phyloP scores from a whole-genome alignment of 1,140 invertebrate species.

The Anadara kagoshimensis region DNA sequence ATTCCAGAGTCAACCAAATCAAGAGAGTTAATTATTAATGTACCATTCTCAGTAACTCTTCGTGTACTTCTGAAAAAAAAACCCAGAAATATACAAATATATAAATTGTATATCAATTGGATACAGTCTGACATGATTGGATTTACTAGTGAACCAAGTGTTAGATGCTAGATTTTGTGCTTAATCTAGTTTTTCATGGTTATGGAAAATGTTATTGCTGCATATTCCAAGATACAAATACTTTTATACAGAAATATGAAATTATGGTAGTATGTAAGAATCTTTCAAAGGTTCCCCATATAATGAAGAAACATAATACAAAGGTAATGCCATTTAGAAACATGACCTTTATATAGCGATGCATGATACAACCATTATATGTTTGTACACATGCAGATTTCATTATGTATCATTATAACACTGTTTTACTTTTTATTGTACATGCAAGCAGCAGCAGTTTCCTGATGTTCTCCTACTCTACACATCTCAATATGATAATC shows the following conservation, averaged over 20 bases:
- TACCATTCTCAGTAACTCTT: constrained; percentile 57
- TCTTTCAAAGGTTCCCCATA: no score
- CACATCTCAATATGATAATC: no score
- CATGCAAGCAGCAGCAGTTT: no score
- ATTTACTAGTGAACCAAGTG: neutral
- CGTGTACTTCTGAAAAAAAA: constrained; percentile 40
- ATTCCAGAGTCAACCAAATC: constrained; percentile 92
- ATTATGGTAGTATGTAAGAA: no score
- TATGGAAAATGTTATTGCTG: neutral
- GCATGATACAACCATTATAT: no score
- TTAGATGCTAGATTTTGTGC: no score
- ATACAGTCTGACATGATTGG: neutral
- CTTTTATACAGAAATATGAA: no score
- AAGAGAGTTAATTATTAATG: constrained; percentile 82
- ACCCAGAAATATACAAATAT: neutral
- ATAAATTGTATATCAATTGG: neutral
- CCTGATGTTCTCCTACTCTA: no score
- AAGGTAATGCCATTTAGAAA: neutral
- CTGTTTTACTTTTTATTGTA: neutral
- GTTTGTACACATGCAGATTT: no score
- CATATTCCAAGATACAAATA: neutral
- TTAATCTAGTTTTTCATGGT: no score
- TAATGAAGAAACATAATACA: neutral
- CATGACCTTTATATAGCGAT: neutral
- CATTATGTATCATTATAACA: no score